Evolutionary conservation across 2,888 invertebrate genomes (phyloP), one percentile per base, ranked within the genome.

Genomic region (Flabesymbios commensalis): DNA sequence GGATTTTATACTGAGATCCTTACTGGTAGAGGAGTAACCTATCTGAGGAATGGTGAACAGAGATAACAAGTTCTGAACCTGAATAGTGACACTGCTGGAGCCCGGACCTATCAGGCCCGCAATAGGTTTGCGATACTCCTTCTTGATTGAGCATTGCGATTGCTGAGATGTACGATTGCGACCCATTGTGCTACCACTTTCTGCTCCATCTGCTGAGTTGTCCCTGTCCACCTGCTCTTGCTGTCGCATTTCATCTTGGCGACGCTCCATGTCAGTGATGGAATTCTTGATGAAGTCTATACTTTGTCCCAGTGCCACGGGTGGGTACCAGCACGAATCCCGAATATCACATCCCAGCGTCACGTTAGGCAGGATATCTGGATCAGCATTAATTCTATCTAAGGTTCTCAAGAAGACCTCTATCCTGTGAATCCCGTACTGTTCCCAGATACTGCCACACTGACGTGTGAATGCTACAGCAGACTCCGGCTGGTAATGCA

Each of bases 261-360:
- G n/a, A n/a, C n/a, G n/a, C n/a, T n/a, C n/a, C n/a, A n/a, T n/a
- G n/a, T n/a, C 74, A 26, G 78, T 74, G 19, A 78, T 77, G 42
- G 89, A 87, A 76, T 89, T 89, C 49, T 90, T 86, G 70, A 90
- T 10, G 72, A 90, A 87, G 81, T 90, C 89, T 66, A 90, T 88
- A 77, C 88, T 88, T 82, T 90, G 90, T 74, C 90, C 90, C 66
- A 92, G 85, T 32, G 91, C 90, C 3, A 90, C 89, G 19, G 90
- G 88, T 2, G 90, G 88, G 74, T 90, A 90, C 91, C 91, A 91
- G 81, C 91, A 92, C 28, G 90, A 90, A 83, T 92, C 91, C 2
- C 90, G 85, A 64, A 90, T 89, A 79, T 90, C 90, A 58, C 89
- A 87, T 29, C 90, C 90, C 17, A 88, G 79, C 1, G 82, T 85